phyloP scores from a whole-genome alignment of 2,113 vertebrate genomes.

The Entelurus aequoreus region DNA sequence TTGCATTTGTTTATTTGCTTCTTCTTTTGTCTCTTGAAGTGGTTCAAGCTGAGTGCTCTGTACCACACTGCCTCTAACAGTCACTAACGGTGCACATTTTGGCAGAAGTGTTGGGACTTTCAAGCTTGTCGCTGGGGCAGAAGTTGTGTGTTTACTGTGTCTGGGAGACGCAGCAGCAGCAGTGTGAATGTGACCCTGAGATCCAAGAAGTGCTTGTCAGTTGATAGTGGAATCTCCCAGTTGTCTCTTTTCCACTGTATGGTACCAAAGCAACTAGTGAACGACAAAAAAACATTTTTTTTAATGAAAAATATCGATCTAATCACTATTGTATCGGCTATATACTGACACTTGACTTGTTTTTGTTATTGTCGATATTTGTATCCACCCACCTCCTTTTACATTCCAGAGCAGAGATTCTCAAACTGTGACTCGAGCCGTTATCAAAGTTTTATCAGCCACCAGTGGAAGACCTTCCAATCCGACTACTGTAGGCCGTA shows the following conservation, averaged over 20 bases:
- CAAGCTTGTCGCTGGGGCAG: background rate
- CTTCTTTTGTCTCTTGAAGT: background rate
- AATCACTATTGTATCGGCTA: too few species aligned
- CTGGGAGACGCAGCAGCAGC: background rate
- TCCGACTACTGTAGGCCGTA: too few species aligned
- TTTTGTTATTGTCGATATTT: too few species aligned
- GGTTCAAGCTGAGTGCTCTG: background rate
- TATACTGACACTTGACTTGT: too few species aligned
- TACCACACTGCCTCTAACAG: slow-evolving; percentile 20
- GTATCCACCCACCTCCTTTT: too few species aligned
- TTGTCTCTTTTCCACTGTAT: slow-evolving; percentile 14
- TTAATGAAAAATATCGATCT: too few species aligned
- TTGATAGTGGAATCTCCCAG: slow-evolving; percentile 14
- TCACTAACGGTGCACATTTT: background rate
- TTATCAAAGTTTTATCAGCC: too few species aligned
- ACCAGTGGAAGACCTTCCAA: too few species aligned
- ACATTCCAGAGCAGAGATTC: too few species aligned
- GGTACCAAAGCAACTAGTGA: background rate
- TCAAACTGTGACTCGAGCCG: too few species aligned
- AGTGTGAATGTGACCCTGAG: slow-evolving; percentile 1
- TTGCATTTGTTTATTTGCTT: background rate
- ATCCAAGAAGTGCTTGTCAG: slow-evolving; percentile 2
- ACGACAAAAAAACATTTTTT: too few species aligned
- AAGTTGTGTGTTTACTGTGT: background rate
- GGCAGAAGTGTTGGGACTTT: background rate